These are phyloP conservation scores for Mormyrus proboscirostris DNA, from an alignment of 2,797 vertebrate genomes.

Conservation along the genomic window DNA sequence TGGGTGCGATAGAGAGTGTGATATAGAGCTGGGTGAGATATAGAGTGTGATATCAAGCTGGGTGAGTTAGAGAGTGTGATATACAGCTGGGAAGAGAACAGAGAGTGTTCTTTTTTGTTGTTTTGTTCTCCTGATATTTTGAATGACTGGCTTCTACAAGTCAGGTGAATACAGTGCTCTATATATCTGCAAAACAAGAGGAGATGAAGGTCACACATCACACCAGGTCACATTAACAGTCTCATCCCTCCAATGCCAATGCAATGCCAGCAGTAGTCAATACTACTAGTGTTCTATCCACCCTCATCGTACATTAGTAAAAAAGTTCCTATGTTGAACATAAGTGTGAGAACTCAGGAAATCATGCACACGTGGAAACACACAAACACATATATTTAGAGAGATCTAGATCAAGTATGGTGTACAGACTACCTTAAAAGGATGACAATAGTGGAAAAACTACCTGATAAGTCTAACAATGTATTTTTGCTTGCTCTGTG, in stretches of 20 bases:
- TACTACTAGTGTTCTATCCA: neutral
- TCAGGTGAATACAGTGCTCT: neutral
- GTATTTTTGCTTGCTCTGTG: conserved; percentile 10
- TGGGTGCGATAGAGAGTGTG: neutral
- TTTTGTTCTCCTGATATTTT: neutral
- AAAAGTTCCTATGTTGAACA: neutral
- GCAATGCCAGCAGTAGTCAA: neutral
- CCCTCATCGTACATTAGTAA: neutral
- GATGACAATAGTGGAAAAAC: neutral
- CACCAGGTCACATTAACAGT: neutral
- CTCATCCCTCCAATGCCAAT: neutral
- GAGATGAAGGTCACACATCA: neutral
- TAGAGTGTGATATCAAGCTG: neutral
- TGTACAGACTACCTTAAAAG: neutral
- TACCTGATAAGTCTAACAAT: conserved; percentile 7
- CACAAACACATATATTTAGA: neutral
- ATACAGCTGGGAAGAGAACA: neutral
- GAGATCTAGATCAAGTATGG: neutral
- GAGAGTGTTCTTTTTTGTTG: neutral
- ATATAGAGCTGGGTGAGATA: neutral
- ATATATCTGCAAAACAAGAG: neutral
- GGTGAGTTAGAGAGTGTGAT: neutral
- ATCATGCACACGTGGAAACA: neutral
- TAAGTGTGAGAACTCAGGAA: conserved; percentile 11
- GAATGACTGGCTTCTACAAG: neutral